A percentile compares a stretch with the other conserved stretches of the same genome.
These are phyloP conservation scores for Embiotoca jacksoni DNA, from an alignment of 2,113 vertebrate genomes.

Conservation along the genomic window DNA sequence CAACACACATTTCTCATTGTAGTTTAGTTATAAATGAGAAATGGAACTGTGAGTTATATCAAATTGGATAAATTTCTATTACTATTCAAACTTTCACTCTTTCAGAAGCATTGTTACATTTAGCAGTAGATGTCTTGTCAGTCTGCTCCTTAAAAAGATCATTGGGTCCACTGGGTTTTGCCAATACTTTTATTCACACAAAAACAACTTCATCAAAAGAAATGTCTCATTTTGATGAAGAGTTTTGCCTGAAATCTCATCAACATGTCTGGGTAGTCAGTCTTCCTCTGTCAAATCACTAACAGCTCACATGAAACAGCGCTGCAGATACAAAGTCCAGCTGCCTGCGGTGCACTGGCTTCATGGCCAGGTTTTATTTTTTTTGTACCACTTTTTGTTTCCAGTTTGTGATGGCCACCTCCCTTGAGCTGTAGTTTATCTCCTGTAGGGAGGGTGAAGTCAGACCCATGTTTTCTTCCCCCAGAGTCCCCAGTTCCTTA, in stretches of 20 bases:
- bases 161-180: background rate
- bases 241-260: constrained; percentile 8
- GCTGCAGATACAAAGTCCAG: constrained; percentile 6
- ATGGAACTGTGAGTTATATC: background rate
- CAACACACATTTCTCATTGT: background rate
- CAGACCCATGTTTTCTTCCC: constrained; percentile 19
- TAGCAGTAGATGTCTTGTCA: background rate
- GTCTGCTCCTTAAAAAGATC: background rate
- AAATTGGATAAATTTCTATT: background rate
- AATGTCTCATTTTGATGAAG: background rate
- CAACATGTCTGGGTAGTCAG: background rate
- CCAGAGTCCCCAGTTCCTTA: background rate
- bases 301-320: background rate
- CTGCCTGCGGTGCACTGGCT: background rate
- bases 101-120: background rate
- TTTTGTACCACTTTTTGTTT: background rate
- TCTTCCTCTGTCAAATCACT: background rate
- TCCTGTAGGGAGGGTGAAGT: constrained; percentile 27
- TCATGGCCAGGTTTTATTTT: background rate
- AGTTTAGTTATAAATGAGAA: background rate
- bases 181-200: background rate
- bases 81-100: background rate
- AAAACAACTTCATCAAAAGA: background rate
- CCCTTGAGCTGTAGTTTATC: constrained; percentile 21
- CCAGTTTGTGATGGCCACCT: background rate